These are phyloP conservation scores for Zaprionus ghesquierei DNA, from an alignment of 1,140 invertebrate species.

Conservation along the genomic window DNA sequence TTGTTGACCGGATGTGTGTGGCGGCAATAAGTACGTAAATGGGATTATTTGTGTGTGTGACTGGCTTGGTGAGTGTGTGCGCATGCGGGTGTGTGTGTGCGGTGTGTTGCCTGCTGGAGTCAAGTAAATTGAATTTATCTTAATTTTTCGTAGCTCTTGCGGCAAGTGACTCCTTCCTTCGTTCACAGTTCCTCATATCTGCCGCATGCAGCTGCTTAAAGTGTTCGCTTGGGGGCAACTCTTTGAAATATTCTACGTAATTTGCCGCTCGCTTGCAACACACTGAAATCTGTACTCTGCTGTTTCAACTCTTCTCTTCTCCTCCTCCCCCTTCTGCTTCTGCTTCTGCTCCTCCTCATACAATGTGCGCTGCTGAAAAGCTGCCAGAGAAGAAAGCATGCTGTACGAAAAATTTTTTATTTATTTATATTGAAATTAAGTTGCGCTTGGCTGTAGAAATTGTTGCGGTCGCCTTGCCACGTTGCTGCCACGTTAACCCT, in stretches of 20 bases:
- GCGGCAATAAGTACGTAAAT: conserved; percentile 75
- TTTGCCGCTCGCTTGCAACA: background rate
- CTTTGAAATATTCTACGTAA: conserved; percentile 4
- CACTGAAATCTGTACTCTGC: background rate
- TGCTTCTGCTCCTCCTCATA: background rate
- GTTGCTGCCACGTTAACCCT: conserved; percentile 64
- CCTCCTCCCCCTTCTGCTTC: background rate
- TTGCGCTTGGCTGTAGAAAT: conserved; percentile 71
- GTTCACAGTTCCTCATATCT: conserved; percentile 17
- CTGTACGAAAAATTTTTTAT: conserved; percentile 50
- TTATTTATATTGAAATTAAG: conserved; percentile 81
- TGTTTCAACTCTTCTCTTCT: background rate
- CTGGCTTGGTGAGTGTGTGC: background rate
- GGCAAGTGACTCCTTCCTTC: conserved; percentile 2
- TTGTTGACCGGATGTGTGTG: conserved; percentile 73
- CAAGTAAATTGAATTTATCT: conserved; percentile 50
- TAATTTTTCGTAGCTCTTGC: conserved; percentile 38
- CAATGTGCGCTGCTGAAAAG: conserved; percentile 24
- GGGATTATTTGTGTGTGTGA: conserved; percentile 68
- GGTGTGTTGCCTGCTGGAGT: background rate
- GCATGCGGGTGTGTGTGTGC: background rate
- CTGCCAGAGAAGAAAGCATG: conserved; percentile 19
- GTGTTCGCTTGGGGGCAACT: background rate
- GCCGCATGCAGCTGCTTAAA: conserved; percentile 25
- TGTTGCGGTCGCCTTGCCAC: conserved; percentile 59